These are phyloP conservation scores for Ptychochromis oligacanthus DNA, from an alignment of 2,113 vertebrate species.

Conservation along the genomic window DNA sequence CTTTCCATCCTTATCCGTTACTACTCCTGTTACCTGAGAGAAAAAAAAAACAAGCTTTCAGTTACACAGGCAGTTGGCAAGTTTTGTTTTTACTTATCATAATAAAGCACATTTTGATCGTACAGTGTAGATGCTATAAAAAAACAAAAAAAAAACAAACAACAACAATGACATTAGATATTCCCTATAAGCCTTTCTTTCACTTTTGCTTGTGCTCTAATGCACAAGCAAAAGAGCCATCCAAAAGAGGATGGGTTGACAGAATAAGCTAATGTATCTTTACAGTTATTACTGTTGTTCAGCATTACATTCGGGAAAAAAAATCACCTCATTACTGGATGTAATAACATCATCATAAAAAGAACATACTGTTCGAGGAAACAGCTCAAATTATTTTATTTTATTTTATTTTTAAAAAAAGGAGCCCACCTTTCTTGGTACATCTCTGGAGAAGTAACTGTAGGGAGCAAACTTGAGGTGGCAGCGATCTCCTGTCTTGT, in stretches of 20 bases:
- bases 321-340: background rate
- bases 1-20: conserved; percentile 88
- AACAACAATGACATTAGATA: background rate
- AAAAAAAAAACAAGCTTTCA: background rate
- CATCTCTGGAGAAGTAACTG: conserved; percentile 96
- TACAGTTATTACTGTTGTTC: no score
- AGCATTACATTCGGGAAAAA: no score
- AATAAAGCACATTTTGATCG: background rate
- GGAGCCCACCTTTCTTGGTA: conserved; percentile 89
- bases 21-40: conserved; percentile 92
- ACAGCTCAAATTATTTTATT: background rate
- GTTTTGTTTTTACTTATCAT: background rate
- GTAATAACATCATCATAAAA: background rate
- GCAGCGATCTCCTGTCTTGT: conserved; percentile 93
- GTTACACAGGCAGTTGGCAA: background rate
- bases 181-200: background rate
- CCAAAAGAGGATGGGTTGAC: background rate
- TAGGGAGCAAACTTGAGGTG: conserved; percentile 97
- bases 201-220: background rate
- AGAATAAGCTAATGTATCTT: background rate
- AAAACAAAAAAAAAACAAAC: background rate
- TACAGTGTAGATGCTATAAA: background rate
- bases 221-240: background rate
- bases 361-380: background rate
- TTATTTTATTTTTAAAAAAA: background rate